phyloP scores from a whole-genome alignment of 2,797 vertebrate species.

The Chaetophractus vellerosus region DNA sequence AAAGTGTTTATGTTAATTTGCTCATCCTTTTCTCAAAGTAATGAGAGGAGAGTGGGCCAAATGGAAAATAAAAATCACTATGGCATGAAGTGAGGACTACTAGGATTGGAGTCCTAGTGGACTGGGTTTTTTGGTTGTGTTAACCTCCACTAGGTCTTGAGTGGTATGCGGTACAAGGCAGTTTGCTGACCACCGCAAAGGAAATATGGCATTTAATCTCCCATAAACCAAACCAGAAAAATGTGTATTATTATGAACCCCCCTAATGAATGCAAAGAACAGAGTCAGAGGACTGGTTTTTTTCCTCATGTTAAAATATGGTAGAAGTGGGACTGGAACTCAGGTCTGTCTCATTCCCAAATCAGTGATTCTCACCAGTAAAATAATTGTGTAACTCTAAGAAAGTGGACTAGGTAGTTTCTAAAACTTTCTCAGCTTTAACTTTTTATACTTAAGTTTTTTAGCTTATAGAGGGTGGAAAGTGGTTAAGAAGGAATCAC shows the following conservation, averaged over 20 bases:
- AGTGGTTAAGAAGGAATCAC: not conserved
- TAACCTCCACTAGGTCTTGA: not conserved
- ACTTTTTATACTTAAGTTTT: not conserved
- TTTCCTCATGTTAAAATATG: not conserved
- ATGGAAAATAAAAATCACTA: not conserved
- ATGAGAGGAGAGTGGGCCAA: not conserved
- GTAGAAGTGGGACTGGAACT: not conserved
- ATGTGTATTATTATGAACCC: not conserved
- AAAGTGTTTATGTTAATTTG: not conserved
- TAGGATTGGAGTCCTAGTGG: not conserved
- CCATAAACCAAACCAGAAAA: not conserved
- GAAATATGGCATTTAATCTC: not conserved
- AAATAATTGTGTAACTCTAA: not conserved
- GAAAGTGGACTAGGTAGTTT: not conserved
- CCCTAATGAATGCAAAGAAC: not conserved
- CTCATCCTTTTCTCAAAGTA: not conserved
- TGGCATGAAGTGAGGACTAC: no score
- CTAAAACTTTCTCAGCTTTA: not conserved
- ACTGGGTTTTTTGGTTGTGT: not conserved
- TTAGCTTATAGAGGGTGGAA: not conserved
- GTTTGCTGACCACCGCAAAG: not conserved
- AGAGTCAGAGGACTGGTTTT: not conserved
- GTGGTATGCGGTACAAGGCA: not conserved
- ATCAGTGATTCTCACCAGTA: not conserved
- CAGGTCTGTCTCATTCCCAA: not conserved